phyloP scores from a whole-genome alignment of 2,797 vertebrate genomes.

The Chelmon rostratus region DNA sequence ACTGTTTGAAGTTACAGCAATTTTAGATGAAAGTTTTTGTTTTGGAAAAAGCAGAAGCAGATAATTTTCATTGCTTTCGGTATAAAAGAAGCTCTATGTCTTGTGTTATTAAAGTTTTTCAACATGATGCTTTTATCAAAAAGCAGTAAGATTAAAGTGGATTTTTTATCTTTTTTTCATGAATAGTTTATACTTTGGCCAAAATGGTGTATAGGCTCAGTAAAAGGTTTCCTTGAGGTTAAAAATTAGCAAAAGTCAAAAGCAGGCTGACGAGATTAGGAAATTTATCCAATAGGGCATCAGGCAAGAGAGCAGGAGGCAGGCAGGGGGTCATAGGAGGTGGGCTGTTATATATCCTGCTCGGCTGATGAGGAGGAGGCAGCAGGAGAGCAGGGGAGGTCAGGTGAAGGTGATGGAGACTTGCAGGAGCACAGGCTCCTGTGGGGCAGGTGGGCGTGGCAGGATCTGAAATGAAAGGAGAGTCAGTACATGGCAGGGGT shows the following conservation, averaged over 20 bases:
- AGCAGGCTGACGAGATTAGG: background rate
- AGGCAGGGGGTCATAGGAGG: too few relatives aligned
- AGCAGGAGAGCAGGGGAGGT: too few relatives aligned
- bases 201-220: background rate
- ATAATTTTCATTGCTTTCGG: background rate
- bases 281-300: too few relatives aligned
- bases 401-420: too few relatives aligned
- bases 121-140: background rate
- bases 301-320: too few relatives aligned
- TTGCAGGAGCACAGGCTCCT: background rate
- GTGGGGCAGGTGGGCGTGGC: too few relatives aligned
- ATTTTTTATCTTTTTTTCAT: background rate
- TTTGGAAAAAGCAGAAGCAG: slow-evolving; percentile 4
- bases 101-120: background rate
- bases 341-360: too few relatives aligned
- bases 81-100: background rate
- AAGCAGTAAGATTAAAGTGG: background rate
- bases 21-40: background rate
- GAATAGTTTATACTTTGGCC: background rate
- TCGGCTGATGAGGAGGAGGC: too few relatives aligned
- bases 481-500: too few relatives aligned
- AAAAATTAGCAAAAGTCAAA: background rate
- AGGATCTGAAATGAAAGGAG: too few relatives aligned
- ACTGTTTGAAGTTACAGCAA: background rate
- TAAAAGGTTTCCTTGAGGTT: background rate